Evolutionary conservation across 2,113 vertebrate species (phyloP).

Genomic region (Myiozetetes cayanensis): DNA sequence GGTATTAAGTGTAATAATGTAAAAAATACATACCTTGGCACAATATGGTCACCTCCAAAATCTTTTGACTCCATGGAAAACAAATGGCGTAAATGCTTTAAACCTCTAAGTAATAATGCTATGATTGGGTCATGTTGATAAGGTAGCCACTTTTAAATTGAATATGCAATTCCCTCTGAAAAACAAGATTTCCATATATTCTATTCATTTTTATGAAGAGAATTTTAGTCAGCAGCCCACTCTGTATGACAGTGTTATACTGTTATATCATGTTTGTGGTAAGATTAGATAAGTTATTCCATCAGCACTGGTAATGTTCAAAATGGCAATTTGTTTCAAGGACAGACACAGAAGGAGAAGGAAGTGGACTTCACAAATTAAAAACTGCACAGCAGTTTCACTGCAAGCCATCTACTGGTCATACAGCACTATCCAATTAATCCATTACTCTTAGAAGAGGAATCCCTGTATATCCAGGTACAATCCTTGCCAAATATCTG

Average conservation of each 20-base stretch:
- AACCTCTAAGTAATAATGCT: not conserved
- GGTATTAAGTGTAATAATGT: not conserved
- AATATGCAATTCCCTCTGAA: not conserved
- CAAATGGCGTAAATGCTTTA: not conserved
- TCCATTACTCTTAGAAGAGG: constrained; percentile 59
- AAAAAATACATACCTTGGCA: not conserved
- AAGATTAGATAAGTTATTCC: not conserved
- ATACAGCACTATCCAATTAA: constrained; percentile 60
- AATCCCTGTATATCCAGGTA: constrained; percentile 68
- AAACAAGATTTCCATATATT: not conserved
- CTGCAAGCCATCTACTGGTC: constrained; percentile 1
- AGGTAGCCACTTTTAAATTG: not conserved
- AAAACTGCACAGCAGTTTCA: constrained; percentile 40
- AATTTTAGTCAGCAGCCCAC: not conserved
- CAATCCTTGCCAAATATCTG: constrained; percentile 73
- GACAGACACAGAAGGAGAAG: not conserved
- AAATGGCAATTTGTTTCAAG: not conserved
- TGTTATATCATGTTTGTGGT: not conserved
- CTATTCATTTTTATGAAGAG: not conserved
- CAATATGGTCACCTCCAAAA: not conserved
- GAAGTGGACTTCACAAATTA: not conserved
- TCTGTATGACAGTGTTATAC: not conserved
- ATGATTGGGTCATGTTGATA: accelerated
- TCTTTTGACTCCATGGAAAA: not conserved
- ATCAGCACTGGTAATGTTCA: not conserved